These are phyloP conservation scores for Pachliopta kotzebuea DNA, from an alignment of 2,888 invertebrate genomes.

Conservation along the genomic window DNA sequence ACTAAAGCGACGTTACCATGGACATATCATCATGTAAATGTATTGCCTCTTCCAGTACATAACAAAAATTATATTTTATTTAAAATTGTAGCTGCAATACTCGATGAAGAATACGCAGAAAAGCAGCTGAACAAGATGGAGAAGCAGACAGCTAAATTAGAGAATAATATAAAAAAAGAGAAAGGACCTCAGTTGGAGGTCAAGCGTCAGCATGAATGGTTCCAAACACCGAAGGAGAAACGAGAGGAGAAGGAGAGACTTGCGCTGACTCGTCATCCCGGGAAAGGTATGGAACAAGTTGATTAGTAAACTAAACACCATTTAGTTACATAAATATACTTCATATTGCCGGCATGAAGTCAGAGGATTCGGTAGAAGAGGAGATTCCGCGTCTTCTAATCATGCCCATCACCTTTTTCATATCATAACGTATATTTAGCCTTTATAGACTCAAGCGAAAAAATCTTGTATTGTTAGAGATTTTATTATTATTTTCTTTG, in stretches of 20 bases:
- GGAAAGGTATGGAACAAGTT: constrained; percentile 49
- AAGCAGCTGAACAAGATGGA: constrained; percentile 90
- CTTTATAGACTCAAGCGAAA: too few relatives aligned
- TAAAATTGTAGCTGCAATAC: constrained; percentile 80
- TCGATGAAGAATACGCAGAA: constrained; percentile 92
- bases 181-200: constrained; percentile 61
- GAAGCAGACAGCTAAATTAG: constrained; percentile 87
- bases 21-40: background rate
- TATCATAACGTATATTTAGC: too few relatives aligned
- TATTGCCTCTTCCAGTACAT: background rate
- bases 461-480: too few relatives aligned
- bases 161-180: constrained; percentile 54
- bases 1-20: too few relatives aligned
- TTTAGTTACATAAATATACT: too few relatives aligned
- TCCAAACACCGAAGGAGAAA: constrained; percentile 91
- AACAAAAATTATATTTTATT: background rate
- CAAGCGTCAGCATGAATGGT: constrained; percentile 85
- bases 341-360: too few relatives aligned
- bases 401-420: too few relatives aligned
- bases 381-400: too few relatives aligned
- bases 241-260: constrained; percentile 87
- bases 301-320: background rate
- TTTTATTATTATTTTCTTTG: too few relatives aligned
- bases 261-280: constrained; percentile 62
- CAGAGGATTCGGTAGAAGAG: too few relatives aligned